Base-by-base conservation (phyloP, 2,113 vertebrate genomes). In the Limanda limanda region DNA sequence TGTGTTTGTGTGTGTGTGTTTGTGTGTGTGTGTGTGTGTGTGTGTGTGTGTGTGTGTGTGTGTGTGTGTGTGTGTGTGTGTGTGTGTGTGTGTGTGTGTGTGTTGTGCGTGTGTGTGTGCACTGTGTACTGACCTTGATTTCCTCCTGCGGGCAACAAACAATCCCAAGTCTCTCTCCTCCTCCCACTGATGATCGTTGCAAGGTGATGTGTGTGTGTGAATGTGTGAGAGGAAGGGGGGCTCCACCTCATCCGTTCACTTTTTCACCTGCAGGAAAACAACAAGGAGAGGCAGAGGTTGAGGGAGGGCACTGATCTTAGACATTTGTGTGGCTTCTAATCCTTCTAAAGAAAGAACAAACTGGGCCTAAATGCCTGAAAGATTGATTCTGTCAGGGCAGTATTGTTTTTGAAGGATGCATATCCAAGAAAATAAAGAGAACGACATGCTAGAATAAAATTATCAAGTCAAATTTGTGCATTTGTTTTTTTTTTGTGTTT, bases 41-140 rank as follows among this genome's bases (percentile, higher is more conserved):
- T 23, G 55, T 25, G n/a, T 23, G 62, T 47, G 45, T 60, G 48
- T 59, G 25, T 35, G 56, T 37, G 37, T 77, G 48, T 61, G 62
- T 24, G 45, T 47, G 56, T 37, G 37, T 77, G 48, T 61, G 67
- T 0, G n/a, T 56, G 9, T 24, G 24, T 10, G 55, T 14, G 27
- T 0, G 18, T 23, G 62, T 47, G 45, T 60, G 48, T 59, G 25
- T 35, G 56, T 37, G 37, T 77, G 48, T 61, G 62, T 24, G 45
- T 47, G 56, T 37, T n/a, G n/a, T n/a, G n/a, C n/a, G 37, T 61
- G 67, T 31, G 8, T 10, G 55, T 14, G 27, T 0, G 18, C 18
- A 25, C 20, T 42, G 57, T 81, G 83, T 75, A 89, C 92, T 91
- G 88, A 94, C 93, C 94, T 94, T 91, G 89, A 87, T 66, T 89